Evolutionary conservation across 2,797 vertebrate genomes (phyloP).

Genomic region (Gouania willdenowi): DNA sequence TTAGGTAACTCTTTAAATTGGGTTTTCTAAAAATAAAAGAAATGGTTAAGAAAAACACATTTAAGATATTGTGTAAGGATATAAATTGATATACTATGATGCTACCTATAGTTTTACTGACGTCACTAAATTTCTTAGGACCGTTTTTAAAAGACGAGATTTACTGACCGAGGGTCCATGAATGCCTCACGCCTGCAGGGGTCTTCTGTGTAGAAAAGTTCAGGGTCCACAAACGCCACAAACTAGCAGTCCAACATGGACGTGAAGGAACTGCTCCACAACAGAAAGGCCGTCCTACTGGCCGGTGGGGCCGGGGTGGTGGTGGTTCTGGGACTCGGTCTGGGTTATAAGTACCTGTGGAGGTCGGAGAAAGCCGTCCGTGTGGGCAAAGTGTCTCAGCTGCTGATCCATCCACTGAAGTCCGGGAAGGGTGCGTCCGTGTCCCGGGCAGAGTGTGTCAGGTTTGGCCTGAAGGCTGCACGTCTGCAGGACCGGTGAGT

Average conservation of each 20-base stretch:
- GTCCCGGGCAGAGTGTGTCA: constrained; percentile 50
- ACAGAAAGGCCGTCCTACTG: constrained; percentile 27
- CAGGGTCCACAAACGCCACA: background rate
- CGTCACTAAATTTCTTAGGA: too few species aligned
- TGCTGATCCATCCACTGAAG: constrained; percentile 87
- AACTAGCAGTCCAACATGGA: background rate
- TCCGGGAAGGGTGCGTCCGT: constrained; percentile 79
- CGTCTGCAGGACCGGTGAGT: constrained; percentile 85
- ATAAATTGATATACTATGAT: too few species aligned
- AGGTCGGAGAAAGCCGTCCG: constrained; percentile 52
- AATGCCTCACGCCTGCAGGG: constrained; percentile 8
- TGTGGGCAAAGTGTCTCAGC: constrained; percentile 81
- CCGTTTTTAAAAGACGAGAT: too few species aligned
- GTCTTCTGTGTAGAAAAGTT: constrained; percentile 13
- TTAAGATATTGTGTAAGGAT: too few species aligned
- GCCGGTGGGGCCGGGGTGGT: constrained; percentile 53
- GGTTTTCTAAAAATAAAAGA: too few species aligned
- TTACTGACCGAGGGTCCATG: constrained; percentile 1
- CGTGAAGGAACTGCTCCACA: constrained; percentile 6
- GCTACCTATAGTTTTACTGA: too few species aligned
- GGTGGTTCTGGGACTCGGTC: constrained; percentile 51
- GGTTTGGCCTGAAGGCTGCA: constrained; percentile 78
- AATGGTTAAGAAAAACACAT: too few species aligned
- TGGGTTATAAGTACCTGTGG: constrained; percentile 58
- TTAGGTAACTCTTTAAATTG: too few species aligned